Evolutionary conservation across 2,113 vertebrate species (phyloP), one percentile per base, ranked within the genome.

Genomic region (Thermophis baileyi): DNA sequence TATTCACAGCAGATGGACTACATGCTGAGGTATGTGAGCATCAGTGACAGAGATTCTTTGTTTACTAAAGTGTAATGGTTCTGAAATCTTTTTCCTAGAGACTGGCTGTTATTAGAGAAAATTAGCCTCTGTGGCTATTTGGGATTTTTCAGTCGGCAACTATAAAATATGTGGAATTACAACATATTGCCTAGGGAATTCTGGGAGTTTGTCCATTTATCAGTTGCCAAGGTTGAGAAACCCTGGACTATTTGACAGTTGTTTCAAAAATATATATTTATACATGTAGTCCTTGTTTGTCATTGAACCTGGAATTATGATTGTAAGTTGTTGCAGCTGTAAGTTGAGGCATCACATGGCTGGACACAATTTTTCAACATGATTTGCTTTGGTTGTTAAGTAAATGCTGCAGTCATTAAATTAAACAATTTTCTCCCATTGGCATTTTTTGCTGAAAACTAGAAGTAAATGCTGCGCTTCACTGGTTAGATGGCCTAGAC

Each of bases 1-100:
- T 99, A 95, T 98, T 98, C 97, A 99, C 99, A 35, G 98, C 99
- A 0, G 99, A 99, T 81, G 98, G 98, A 46, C 98, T 98, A 90
- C 98, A 98, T 93, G 99, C 98, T n/a, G 99, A 99, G 98, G 99
- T 99, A 97, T 7, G 2, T 90, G 22, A 88, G 51, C 12, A 51
- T 85, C 27, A 3, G 87, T 47, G 74, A 22, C 44, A 92, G 60
- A 91, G 87, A 69, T 51, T 11, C 1, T 30, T 50, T 30, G 6
- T 90, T 88, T 88, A 24, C 6, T 89, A 88, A 51, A 88, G 25
- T 94, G 25, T 14, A 25, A 51, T 87, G 4, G 3, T 69, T 92
- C 27, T 0, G 0, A 54, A 35, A 81, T 40, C 74, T 81, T 40
- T 47, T 91, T 69, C 2, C 94, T 22, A 5, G 57, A 12, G 22